Percentiles rank a stretch among this genome's conserved stretches.
phyloP scores from a whole-genome alignment of 1,140 invertebrate genomes.

The Adelges cooleyi region DNA sequence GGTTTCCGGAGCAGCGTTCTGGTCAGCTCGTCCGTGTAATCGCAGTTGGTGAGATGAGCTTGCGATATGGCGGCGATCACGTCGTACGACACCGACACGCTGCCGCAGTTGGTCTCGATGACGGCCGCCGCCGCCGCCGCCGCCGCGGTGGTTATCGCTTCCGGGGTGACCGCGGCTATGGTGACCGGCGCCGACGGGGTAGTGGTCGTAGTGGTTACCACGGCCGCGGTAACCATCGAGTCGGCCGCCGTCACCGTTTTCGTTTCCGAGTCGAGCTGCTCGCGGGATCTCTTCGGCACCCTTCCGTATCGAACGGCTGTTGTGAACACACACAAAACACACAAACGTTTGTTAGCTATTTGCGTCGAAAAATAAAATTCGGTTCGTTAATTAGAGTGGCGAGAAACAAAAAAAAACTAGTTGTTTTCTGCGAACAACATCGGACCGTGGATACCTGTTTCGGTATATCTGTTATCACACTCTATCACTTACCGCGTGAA shows the following conservation, averaged over 20 bases:
- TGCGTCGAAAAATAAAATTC: no score
- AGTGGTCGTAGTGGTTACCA: neutral
- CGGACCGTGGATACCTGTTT: no score
- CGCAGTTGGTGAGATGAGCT: constrained; percentile 79
- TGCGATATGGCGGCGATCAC: constrained; percentile 77
- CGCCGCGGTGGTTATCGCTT: constrained; percentile 59
- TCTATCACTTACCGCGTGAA: no score
- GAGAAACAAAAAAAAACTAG: no score
- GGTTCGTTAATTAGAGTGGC: no score
- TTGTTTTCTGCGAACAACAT: no score
- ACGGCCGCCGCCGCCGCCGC: constrained; percentile 76
- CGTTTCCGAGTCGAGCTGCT: constrained; percentile 50
- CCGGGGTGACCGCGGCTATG: neutral
- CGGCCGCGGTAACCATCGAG: constrained; percentile 35
- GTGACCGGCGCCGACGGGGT: constrained; percentile 30
- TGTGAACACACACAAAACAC: no score
- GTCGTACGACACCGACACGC: constrained; percentile 63
- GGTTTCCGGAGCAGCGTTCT: constrained; percentile 58
- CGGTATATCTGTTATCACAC: no score
- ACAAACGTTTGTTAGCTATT: constrained; percentile 25
- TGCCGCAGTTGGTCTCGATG: constrained; percentile 36
- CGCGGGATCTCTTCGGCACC: constrained; percentile 83
- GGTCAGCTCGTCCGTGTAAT: constrained; percentile 76
- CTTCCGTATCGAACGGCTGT: constrained; percentile 92
- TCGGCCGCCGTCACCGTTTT: constrained; percentile 37